A percentile compares a stretch with the other conserved stretches of the same genome.
Conservation (phyloP, 2,113 vertebrate genomes). For the Zosterops hypoxanthus region DNA sequence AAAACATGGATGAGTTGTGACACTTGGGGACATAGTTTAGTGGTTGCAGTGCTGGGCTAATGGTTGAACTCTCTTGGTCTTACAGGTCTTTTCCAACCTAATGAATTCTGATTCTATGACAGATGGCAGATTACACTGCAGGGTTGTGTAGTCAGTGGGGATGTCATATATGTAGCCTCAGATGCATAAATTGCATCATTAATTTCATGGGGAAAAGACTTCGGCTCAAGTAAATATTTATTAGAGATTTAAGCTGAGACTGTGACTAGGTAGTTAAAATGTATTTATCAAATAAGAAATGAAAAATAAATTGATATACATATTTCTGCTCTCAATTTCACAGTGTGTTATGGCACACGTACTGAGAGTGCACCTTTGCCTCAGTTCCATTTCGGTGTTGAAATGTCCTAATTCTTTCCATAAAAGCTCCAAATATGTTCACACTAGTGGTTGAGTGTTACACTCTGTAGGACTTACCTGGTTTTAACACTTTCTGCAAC, state of each 20-base stretch:
- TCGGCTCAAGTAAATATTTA: not conserved
- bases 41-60: not conserved
- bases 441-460: not conserved
- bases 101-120: not conserved
- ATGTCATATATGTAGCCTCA: not conserved
- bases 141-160: not conserved
- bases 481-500: conserved; percentile 74
- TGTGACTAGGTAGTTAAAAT: not conserved
- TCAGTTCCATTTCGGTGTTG: not conserved
- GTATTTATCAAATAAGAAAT: not conserved
- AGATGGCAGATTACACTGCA: not conserved
- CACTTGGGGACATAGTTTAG: not conserved
- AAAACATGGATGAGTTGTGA: not conserved
- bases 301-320: not conserved
- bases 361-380: not conserved
- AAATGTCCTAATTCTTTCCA: not conserved
- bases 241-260: not conserved
- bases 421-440: not conserved
- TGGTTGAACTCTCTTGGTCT: not conserved
- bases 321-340: not conserved
- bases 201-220: not conserved
- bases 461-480: conserved; percentile 73
- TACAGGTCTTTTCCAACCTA: not conserved
- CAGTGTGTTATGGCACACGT: not conserved
- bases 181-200: not conserved